These are phyloP conservation scores for Philereme vetulata DNA, from an alignment of 2,888 invertebrate genomes.

Conservation along the genomic window DNA sequence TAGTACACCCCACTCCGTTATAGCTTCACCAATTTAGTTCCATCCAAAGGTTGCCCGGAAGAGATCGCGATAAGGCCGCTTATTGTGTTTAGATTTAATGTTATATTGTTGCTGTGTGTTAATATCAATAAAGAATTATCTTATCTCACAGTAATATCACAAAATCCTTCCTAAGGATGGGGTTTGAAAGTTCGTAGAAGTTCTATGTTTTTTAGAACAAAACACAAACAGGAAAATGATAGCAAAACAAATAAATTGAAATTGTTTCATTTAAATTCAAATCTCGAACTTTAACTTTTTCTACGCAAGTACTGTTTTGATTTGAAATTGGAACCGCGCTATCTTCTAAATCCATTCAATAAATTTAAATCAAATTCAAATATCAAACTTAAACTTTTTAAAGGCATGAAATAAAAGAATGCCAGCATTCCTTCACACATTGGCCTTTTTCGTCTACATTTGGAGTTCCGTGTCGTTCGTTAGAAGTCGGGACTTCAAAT, in stretches of 20 bases:
- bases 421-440: slow-evolving; percentile 15
- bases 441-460: slow-evolving; percentile 32
- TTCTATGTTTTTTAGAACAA: no score
- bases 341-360: background rate
- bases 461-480: slow-evolving; percentile 32
- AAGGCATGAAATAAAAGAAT: slow-evolving; percentile 5
- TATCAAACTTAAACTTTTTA: slow-evolving; percentile 7
- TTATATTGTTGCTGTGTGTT: no score
- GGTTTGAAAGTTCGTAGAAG: no score
- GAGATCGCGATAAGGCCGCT: no score
- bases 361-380: slow-evolving; percentile 8
- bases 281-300: slow-evolving; percentile 1
- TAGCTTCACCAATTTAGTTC: no score
- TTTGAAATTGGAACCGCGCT: slow-evolving; percentile 5
- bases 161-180: no score
- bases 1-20: no score
- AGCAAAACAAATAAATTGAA: background rate
- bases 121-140: no score
- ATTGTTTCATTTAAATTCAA: background rate
- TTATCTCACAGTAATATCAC: no score
- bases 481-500: slow-evolving; percentile 36
- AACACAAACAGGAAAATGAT: background rate
- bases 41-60: no score
- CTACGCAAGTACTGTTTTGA: background rate
- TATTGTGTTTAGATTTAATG: no score